phyloP scores from a whole-genome alignment of 2,797 vertebrate genomes.

The Microcaecilia unicolor region DNA sequence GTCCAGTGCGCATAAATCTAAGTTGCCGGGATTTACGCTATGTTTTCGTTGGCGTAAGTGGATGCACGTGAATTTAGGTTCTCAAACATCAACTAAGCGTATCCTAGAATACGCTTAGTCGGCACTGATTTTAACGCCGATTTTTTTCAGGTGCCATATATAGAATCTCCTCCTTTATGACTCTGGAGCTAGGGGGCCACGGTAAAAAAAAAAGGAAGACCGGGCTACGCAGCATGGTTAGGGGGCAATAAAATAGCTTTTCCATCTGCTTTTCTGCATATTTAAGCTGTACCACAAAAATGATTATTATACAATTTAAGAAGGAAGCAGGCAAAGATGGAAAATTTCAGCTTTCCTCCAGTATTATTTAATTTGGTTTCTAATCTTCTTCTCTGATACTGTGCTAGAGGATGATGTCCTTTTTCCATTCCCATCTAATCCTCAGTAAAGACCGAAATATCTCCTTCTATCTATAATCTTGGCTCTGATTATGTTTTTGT shows the following conservation, averaged over 20 bases:
- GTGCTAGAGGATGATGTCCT: conserved; percentile 23
- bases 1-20: no score
- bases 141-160: no score
- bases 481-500: conserved; percentile 42
- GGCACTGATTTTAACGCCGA: no score
- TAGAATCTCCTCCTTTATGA: no score
- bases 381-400: conserved; percentile 35
- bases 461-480: conserved; percentile 25
- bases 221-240: not conserved
- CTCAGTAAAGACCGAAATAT: conserved; percentile 27
- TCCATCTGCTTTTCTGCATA: conserved; percentile 9
- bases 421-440: conserved; percentile 36
- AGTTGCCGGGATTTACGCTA: no score
- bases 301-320: conserved; percentile 1
- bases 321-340: conserved; percentile 10
- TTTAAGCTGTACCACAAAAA: conserved; percentile 14
- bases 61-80: no score
- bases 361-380: conserved; percentile 28
- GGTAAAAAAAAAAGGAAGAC: no score
- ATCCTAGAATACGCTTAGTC: no score
- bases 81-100: no score
- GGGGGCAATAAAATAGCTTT: not conserved
- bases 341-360: conserved; percentile 11
- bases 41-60: no score
- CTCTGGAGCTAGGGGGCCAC: no score